A percentile compares a stretch with the other conserved stretches of the same genome.
Conservation (phyloP, 2,113 vertebrate species). For the Psettodes erumei region DNA sequence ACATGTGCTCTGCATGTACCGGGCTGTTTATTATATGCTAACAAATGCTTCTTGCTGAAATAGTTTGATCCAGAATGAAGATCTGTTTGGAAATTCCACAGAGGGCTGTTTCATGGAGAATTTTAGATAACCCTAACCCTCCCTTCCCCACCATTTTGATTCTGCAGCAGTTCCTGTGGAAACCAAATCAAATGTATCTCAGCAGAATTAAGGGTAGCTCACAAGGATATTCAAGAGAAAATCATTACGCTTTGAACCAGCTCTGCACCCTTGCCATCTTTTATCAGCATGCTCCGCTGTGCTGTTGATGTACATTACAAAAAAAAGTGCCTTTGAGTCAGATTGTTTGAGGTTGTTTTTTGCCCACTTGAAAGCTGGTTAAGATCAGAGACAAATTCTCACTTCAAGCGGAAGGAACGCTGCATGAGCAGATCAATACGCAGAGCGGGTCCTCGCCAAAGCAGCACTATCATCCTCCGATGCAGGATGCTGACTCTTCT, state of each 20-base stretch:
- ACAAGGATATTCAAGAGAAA: slow-evolving; percentile 31
- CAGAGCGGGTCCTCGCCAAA: slow-evolving; percentile 17
- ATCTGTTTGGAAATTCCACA: slow-evolving; percentile 5
- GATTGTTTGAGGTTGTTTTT: slow-evolving; percentile 60
- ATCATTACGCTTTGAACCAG: slow-evolving; percentile 28
- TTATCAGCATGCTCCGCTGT: slow-evolving; percentile 14
- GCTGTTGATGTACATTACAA: slow-evolving; percentile 26
- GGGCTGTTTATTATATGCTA: background rate
- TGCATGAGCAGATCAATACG: slow-evolving; percentile 69
- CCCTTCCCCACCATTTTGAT: slow-evolving; percentile 5
- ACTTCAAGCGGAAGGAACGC: slow-evolving; percentile 45
- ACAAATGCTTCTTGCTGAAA: background rate
- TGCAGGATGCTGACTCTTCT: slow-evolving; percentile 36
- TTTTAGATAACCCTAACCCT: too few relatives aligned
- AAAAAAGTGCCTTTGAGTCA: slow-evolving; percentile 49
- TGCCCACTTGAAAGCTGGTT: slow-evolving; percentile 55
- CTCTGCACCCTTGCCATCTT: slow-evolving; percentile 11
- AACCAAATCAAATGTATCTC: slow-evolving; percentile 18
- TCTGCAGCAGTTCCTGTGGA: slow-evolving; percentile 11
- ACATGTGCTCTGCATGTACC: background rate
- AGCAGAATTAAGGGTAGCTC: slow-evolving; percentile 13
- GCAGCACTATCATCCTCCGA: slow-evolving; percentile 21
- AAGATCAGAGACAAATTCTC: slow-evolving; percentile 54
- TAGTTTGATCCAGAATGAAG: background rate
- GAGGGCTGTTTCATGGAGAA: background rate